A percentile compares a stretch with the other conserved stretches of the same genome.
These are phyloP conservation scores for Scatophagus argus DNA, from an alignment of 2,113 vertebrate species.

Conservation along the genomic window DNA sequence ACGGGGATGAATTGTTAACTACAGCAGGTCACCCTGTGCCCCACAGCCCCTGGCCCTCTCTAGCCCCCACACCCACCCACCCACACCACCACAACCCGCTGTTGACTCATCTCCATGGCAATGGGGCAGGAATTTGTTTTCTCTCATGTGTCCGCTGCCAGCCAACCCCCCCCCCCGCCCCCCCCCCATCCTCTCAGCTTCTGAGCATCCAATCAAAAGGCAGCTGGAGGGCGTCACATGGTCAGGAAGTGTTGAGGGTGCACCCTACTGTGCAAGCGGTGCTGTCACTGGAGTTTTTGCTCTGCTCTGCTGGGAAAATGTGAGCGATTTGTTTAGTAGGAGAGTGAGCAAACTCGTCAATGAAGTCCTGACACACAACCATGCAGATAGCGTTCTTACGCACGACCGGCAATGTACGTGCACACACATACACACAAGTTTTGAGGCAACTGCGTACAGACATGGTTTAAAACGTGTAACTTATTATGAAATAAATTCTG, in stretches of 20 bases:
- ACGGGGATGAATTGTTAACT: slow-evolving; percentile 82
- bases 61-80: slow-evolving; percentile 25
- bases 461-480: slow-evolving; percentile 23
- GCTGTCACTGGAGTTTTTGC: slow-evolving; percentile 43
- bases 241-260: slow-evolving; percentile 52
- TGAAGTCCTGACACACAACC: slow-evolving; percentile 14
- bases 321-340: slow-evolving; percentile 40
- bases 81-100: slow-evolving; percentile 64
- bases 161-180: slow-evolving; percentile 18
- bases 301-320: slow-evolving; percentile 39
- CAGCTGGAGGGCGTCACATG: slow-evolving; percentile 55
- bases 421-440: slow-evolving; percentile 3
- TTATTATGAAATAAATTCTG: slow-evolving; percentile 10
- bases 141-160: slow-evolving; percentile 66
- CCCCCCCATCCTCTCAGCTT: slow-evolving; percentile 37
- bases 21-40: slow-evolving; percentile 77
- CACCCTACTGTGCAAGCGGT: slow-evolving; percentile 35
- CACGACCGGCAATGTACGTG: neutral
- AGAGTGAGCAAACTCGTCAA: slow-evolving; percentile 30
- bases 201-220: slow-evolving; percentile 55
- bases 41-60: slow-evolving; percentile 50
- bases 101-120: slow-evolving; percentile 82
- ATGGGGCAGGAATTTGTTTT: slow-evolving; percentile 75
- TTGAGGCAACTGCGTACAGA: neutral
- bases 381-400: neutral